Base-by-base conservation (phyloP, 2,888 invertebrate species). In the Clunio marinus region DNA sequence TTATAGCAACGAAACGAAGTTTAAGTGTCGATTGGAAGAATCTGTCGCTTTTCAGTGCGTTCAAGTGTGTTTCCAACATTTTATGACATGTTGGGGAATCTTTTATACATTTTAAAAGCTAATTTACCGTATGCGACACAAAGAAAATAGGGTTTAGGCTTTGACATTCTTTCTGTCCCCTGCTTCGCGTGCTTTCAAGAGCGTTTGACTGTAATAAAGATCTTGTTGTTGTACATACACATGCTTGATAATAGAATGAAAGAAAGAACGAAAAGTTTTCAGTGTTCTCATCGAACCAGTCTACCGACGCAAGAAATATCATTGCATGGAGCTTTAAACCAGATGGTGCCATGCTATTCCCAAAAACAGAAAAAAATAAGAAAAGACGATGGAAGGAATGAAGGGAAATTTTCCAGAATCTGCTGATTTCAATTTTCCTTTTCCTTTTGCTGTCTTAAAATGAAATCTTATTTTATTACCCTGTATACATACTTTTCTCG, bases 81-180 rank as follows among this genome's bases (percentile, higher is more conserved):
- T 66, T 66, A 66, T 66, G 66, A 66, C 66, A 66, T 66, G 66
- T 66, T 51, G 66, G 66, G 66, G 55, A 66, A 55, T 55, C 46
- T 66, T 66, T 15, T 45, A 28, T 20, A 32, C 35, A 32, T 15
- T 66, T 66, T 66, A 46, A 66, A 66, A 66, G 55, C 66, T 66
- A 66, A 66, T 66, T 66, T 46, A 57, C 57, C 57, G 57, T 57
- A 57, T 57, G 57, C 57, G 57, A 27, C 57, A 57, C 57, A 27
- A 51, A 51, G 51, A 17, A 57, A 25, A 20, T 22, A 57, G 27
- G 57, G 27, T 57, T 27, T 27, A 15, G 57, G 27, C 27, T 27
- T 27, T 57, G 57, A 57, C 57, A 57, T 57, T 57, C 27, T 15
- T 25, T 51, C 20, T 20, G 41, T 41, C 41, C 58, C 58, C 7